A percentile compares a stretch with the other conserved stretches of the same genome.
phyloP scores from a whole-genome alignment of 2,797 vertebrate genomes.

The Todus mexicanus region DNA sequence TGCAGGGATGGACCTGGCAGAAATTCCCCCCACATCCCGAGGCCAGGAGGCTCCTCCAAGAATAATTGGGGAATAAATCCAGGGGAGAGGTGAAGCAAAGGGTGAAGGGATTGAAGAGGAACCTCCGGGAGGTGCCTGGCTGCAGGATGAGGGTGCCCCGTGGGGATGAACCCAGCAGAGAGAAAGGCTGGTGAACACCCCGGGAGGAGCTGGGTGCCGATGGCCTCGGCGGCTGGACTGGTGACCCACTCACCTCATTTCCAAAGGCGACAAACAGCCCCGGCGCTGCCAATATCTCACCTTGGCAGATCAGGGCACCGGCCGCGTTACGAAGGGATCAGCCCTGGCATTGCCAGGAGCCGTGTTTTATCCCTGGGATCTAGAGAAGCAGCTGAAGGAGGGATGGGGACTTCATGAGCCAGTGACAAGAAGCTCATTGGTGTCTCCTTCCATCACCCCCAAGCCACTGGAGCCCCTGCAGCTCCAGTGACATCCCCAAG shows the following conservation, averaged over 20 bases:
- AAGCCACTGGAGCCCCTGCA: neutral
- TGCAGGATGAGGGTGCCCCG: neutral
- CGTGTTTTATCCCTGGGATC: rapidly evolving
- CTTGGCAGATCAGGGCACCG: neutral
- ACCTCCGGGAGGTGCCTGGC: neutral
- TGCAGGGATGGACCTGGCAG: neutral
- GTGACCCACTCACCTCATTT: neutral
- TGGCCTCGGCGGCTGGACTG: rapidly evolving
- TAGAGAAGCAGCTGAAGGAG: neutral
- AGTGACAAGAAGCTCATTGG: neutral
- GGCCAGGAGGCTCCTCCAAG: rapidly evolving
- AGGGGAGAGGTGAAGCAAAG: neutral
- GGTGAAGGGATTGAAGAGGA: rapidly evolving
- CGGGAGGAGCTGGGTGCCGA: neutral
- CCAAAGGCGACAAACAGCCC: neutral
- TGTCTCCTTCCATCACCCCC: neutral
- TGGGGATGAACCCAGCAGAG: no score
- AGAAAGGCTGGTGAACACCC: neutral
- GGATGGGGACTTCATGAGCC: rapidly evolving
- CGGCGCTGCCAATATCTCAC: rapidly evolving
- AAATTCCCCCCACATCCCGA: rapidly evolving
- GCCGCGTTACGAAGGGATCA: rapidly evolving
- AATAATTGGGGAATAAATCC: neutral
- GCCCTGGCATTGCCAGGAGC: neutral
- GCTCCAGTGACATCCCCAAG: neutral